phyloP scores from a whole-genome alignment of 2,888 invertebrate genomes.

The Tolmerus cingulatus region DNA sequence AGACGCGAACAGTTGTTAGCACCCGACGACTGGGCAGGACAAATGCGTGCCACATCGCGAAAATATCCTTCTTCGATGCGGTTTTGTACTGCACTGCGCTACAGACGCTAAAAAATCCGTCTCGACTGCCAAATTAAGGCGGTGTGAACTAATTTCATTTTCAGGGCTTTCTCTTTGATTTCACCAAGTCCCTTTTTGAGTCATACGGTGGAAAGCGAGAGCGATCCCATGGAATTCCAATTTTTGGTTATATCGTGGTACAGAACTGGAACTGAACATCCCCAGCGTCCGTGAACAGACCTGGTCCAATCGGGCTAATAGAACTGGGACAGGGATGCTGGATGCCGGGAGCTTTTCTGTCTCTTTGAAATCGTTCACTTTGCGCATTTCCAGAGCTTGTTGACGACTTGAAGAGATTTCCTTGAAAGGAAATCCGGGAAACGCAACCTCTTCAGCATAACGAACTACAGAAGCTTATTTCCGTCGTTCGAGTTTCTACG shows the following conservation, averaged over 20 bases:
- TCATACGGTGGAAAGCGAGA: neutral
- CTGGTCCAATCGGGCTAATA: neutral
- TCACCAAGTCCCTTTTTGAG: neutral
- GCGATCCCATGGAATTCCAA: neutral
- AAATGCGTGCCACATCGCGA: neutral
- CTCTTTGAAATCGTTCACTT: neutral
- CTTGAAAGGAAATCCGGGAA: neutral
- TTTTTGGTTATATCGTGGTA: neutral
- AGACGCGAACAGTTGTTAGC: neutral
- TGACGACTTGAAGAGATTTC: neutral
- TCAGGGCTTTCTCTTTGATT: neutral
- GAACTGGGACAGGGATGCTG: neutral
- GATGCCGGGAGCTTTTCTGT: neutral
- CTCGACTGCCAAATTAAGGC: constrained; percentile 1
- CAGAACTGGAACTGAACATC: neutral
- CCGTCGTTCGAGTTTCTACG: neutral
- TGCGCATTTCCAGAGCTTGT: neutral
- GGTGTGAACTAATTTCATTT: neutral
- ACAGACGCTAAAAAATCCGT: constrained; percentile 27
- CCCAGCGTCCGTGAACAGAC: neutral
- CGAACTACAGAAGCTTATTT: neutral
- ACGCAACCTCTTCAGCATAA: neutral
- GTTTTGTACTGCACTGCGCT: constrained; percentile 43
- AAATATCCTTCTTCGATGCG: neutral
- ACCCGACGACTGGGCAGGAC: neutral